These are phyloP conservation scores for Melanostoma mellinum DNA, from an alignment of 2,888 invertebrate genomes.

Conservation along the genomic window DNA sequence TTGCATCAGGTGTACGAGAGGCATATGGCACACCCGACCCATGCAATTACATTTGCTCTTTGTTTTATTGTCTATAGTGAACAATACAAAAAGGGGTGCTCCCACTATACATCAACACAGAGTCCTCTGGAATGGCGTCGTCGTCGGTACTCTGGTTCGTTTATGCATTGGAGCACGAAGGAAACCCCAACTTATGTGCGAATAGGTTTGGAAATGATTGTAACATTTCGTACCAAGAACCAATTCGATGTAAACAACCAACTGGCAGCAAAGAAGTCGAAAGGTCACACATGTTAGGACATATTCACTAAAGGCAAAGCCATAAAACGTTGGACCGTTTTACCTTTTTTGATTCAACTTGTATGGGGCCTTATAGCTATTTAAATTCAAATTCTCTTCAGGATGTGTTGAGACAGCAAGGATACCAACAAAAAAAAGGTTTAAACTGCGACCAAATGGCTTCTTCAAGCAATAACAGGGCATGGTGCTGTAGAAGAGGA, in stretches of 20 bases:
- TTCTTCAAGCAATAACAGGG: conserved; percentile 4
- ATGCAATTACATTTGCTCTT: conserved; percentile 61
- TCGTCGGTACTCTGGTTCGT: no score
- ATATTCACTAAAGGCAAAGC: conserved; percentile 35
- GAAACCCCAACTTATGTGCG: conserved; percentile 35
- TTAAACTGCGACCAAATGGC: conserved; percentile 25
- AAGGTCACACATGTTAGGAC: conserved; percentile 67
- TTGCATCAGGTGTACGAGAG: conserved; percentile 13
- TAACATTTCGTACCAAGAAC: conserved; percentile 69
- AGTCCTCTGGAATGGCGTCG: background rate
- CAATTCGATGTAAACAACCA: conserved; percentile 57
- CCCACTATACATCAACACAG: background rate
- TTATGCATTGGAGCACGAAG: background rate
- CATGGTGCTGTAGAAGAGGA: conserved; percentile 2
- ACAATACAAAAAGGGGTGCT: conserved; percentile 26
- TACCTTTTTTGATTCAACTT: conserved; percentile 23
- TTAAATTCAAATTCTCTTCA: conserved; percentile 31
- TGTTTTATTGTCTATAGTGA: conserved; percentile 34
- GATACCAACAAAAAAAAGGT: background rate
- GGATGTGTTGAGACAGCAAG: background rate
- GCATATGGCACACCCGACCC: conserved; percentile 16
- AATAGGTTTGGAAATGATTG: conserved; percentile 54
- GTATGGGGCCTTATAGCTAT: conserved; percentile 20
- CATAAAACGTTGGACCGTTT: conserved; percentile 51
- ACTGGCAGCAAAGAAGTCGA: conserved; percentile 39